Evolutionary conservation across 2,797 vertebrate genomes (phyloP), one percentile per base, ranked within the genome.

Genomic region (Myoxocephalus aenaeus): DNA sequence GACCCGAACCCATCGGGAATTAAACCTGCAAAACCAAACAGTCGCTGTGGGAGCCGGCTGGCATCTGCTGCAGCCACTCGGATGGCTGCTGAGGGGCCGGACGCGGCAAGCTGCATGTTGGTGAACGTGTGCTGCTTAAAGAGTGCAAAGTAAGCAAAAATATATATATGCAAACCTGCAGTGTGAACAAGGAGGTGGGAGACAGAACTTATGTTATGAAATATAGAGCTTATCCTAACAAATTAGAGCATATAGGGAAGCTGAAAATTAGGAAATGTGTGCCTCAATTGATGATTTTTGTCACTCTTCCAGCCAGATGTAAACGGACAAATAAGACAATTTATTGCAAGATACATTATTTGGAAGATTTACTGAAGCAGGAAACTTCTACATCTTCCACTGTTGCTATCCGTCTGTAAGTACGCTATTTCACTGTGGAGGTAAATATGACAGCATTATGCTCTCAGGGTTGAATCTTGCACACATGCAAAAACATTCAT

Each of bases 21-120:
- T 91, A 91, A 91, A 93, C 88, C 91, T 87, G 90, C 89, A 90
- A 94, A 93, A 93, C 92, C 92, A 93, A 93, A 94, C 92, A 92
- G 89, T 92, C 89, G 44, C 93, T 86, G 90, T 93, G 93, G 93
- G 94, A 92, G 92, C 87, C n/a, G 87, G 80, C 89, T 79, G 90
- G 89, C 89, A 88, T 91, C 89, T 87, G 87, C 88, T 71, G 80
- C 69, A 77, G 67, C 81, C 77, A 38, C 73, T 83, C 71, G 11
- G 57, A 67, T 11, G 36, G 80, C 78, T 20, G 78, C 81, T 27
- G 72, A 65, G 71, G 80, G 42, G 62, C 51, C 61, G 66, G 56
- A 65, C 22, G n/a, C 62, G 15, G 65, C 15, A 18, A 57, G 69
- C 61, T 32, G 67, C 42, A 13, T 17, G 65, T 62, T 12, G 17